Conservation (phyloP, 2,113 vertebrate species). For the Anas platyrhynchos region DNA sequence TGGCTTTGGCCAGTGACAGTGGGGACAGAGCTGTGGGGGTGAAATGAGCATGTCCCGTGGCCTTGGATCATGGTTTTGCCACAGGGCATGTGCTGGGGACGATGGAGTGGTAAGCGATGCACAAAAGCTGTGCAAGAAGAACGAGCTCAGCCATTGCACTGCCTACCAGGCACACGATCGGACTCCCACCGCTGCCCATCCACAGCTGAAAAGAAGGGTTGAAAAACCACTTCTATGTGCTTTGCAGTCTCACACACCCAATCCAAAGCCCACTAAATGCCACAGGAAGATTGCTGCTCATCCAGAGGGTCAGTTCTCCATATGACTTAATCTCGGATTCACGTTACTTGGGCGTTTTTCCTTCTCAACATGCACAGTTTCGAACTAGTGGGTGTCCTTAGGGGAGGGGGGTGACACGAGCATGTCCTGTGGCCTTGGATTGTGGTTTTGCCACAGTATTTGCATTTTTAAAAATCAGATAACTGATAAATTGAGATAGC, state of each 20-base stretch:
- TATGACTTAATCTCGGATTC: background rate
- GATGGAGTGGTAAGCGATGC: background rate
- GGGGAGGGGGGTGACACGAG: background rate
- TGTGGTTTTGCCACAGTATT: background rate
- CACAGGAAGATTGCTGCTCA: background rate
- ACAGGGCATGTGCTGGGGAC: no score
- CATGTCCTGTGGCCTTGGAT: background rate
- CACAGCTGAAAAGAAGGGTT: background rate
- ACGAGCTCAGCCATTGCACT: background rate
- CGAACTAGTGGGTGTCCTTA: background rate
- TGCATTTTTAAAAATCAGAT: constrained; percentile 23
- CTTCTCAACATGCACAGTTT: background rate
- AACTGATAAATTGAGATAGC: background rate
- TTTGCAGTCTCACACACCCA: background rate
- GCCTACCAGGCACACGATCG: background rate
- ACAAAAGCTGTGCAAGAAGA: background rate
- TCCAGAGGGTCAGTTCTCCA: background rate
- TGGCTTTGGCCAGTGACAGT: background rate
- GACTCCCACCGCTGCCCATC: background rate
- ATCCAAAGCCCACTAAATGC: background rate
- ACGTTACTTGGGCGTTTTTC: constrained; percentile 1
- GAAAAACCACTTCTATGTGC: background rate
- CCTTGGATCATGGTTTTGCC: no score
- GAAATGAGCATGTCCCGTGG: no score
- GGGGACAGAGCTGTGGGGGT: background rate